Evolutionary conservation across 2,113 vertebrate species (phyloP), one percentile per base, ranked within the genome.

Genomic region (Acinonyx jubatus): DNA sequence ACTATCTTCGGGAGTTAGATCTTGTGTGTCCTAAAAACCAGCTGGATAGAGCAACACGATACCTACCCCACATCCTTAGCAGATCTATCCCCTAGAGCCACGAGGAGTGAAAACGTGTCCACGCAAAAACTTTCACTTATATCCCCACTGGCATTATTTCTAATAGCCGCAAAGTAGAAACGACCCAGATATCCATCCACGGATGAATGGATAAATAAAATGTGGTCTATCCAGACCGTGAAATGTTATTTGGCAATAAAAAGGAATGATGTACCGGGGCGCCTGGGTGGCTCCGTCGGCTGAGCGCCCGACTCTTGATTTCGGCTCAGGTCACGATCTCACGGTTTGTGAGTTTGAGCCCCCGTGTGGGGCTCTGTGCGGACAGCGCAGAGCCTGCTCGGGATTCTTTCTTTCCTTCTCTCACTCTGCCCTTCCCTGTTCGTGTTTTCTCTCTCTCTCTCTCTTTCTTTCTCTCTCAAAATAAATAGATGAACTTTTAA

Each of bases 41-140:
- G 50, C 38, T 50, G 78, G 19, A 18, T 84, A 50, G 79, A 12
- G 45, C 7, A 61, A 10, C 41, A 81, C 5, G 31, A 48, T 25
- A 36, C 13, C 5, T 33, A 21, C 38, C 38, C 13, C 38, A 25
- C 73, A 2, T 0, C 10, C 68, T 29, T 12, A 68, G 52, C 68
- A 74, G 29, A 27, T 10, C 45, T 14, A 38, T 66, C 68, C 68
- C 74, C 11, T 11, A n/a, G 29, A 33, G 27, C 57, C 55, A 23
- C 0, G 29, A 90, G 57, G 41, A 76, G 29, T 41, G 57, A 45
- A 83, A 66, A 45, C 21, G 10, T 12, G 15, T 57, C 45, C 57
- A 68, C 36, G 1, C 29, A 55, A 33, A 85, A 31, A 48, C 48
- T 31, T 48, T 3, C 5, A 25, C 0, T 0, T 4, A 13, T 5